A percentile compares a stretch with the other conserved stretches of the same genome.
Evolutionary conservation across 1,140 invertebrate genomes (phyloP).

Genomic region (Panagrolaimus sp.): DNA sequence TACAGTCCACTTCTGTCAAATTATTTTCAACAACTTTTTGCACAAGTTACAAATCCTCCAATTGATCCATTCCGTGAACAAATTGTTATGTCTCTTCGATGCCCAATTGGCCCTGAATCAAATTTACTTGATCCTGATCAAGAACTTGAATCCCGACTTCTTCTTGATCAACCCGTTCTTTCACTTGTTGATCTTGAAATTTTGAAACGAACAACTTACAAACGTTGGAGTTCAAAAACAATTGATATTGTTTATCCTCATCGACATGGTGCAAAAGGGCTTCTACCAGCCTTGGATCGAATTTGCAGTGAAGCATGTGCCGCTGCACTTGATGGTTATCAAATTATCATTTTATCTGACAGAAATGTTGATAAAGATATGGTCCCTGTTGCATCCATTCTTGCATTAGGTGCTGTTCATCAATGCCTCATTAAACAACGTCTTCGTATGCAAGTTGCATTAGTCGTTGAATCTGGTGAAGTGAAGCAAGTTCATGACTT

Average conservation of each 20-base stretch:
- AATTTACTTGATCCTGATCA: slow-evolving; percentile 86
- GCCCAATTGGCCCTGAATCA: slow-evolving; percentile 73
- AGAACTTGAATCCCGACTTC: slow-evolving; percentile 83
- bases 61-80: slow-evolving; percentile 98
- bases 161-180: slow-evolving; percentile 86
- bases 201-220: slow-evolving; percentile 67
- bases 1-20: slow-evolving; percentile 90
- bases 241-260: slow-evolving; percentile 80
- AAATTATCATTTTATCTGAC: slow-evolving; percentile 84
- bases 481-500: slow-evolving; percentile 84
- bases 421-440: slow-evolving; percentile 89
- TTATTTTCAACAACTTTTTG: slow-evolving; percentile 99
- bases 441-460: slow-evolving; percentile 71
- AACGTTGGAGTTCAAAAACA: slow-evolving; percentile 82
- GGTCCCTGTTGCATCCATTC: slow-evolving; percentile 64
- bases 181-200: slow-evolving; percentile 83
- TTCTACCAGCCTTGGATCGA: slow-evolving; percentile 72
- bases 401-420: slow-evolving; percentile 86
- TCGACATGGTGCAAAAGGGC: slow-evolving; percentile 70
- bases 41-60: slow-evolving; percentile 98
- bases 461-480: slow-evolving; percentile 58
- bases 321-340: slow-evolving; percentile 75
- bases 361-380: slow-evolving; percentile 64
- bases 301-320: slow-evolving; percentile 75
- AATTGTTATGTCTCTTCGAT: slow-evolving; percentile 88